Evolutionary conservation across 2,888 invertebrate species (phyloP), one percentile per base, ranked within the genome.

Genomic region (Theretra japonica): DNA sequence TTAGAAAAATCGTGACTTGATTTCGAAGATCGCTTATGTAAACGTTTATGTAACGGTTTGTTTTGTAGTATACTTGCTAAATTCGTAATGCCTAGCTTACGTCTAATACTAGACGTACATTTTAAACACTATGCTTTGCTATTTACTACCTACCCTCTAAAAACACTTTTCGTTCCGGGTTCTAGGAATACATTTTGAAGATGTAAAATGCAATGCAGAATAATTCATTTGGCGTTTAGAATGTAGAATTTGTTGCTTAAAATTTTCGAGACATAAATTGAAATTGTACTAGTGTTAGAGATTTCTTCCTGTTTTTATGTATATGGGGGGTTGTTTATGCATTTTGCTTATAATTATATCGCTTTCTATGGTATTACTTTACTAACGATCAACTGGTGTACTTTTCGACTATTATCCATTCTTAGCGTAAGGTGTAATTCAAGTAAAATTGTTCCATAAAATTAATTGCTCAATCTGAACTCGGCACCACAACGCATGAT

Each of bases 61-160:
- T 65, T 65, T 60, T 60, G 50, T 60, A 53, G 25, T 70, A 60
- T 33, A 60, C 48, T 48, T 65, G 65, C 65, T 48, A 65, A 41
- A 65, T 23, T 48, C 65, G 41, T 48, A 65, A 65, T 65, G 41
- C 65, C 17, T 17, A 65, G 65, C 21, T 48, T 5, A 48, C 17
- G 21, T 15, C 23, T 21, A 23, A 23, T 65, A 48, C 48, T 5
- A 48, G 41, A 1, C 41, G 21, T 65, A 65, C 65, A 65, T 65
- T n/a, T 65, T 65, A 65, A 65, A 48, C 48, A 11, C 21, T 70
- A 72, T 76, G 75, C 75, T 74, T 80, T 41, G 4, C 21, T 65
- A 17, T 15, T 21, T 23, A 17, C 65, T 25, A 17, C 17, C 48
- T 48, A 25, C 48, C 23, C 65, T 65, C 23, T 17, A 17, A 48